These are phyloP conservation scores for Noctua fimbriata DNA, from an alignment of 2,888 invertebrate species.

Conservation along the genomic window DNA sequence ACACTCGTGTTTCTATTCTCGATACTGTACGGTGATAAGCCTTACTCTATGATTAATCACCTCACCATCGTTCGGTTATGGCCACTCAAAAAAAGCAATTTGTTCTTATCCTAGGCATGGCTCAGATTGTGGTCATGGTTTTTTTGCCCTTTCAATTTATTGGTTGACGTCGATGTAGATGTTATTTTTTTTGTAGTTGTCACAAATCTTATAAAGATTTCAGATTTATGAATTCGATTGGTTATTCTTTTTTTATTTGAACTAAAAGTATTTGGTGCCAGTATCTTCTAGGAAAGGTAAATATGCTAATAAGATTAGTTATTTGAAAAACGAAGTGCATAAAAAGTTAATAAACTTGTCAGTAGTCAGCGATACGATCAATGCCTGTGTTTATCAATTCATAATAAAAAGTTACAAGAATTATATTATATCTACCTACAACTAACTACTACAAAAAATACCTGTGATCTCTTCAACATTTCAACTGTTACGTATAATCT, in stretches of 20 bases:
- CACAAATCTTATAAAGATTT: slow-evolving; percentile 47
- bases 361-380: slow-evolving; percentile 21
- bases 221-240: slow-evolving; percentile 9
- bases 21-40: slow-evolving; percentile 75
- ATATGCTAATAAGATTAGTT: slow-evolving; percentile 22
- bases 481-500: background rate
- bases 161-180: slow-evolving; percentile 53
- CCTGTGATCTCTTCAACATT: background rate
- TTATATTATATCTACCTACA: background rate
- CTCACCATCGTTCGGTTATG: slow-evolving; percentile 66
- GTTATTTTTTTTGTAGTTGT: slow-evolving; percentile 37
- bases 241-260: slow-evolving; percentile 2
- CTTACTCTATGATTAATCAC: slow-evolving; percentile 74
- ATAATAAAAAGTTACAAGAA: background rate
- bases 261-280: background rate
- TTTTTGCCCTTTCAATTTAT: slow-evolving; percentile 67
- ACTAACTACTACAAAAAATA: background rate
- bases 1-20: slow-evolving; percentile 68
- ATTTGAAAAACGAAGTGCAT: slow-evolving; percentile 9
- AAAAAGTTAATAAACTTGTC: slow-evolving; percentile 36
- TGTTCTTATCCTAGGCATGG: slow-evolving; percentile 73
- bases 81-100: slow-evolving; percentile 73
- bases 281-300: slow-evolving; percentile 27
- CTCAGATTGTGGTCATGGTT: slow-evolving; percentile 60
- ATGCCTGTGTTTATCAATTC: background rate